Base-by-base conservation (phyloP, 2,797 vertebrate species). In the Echeneis naucrates region DNA sequence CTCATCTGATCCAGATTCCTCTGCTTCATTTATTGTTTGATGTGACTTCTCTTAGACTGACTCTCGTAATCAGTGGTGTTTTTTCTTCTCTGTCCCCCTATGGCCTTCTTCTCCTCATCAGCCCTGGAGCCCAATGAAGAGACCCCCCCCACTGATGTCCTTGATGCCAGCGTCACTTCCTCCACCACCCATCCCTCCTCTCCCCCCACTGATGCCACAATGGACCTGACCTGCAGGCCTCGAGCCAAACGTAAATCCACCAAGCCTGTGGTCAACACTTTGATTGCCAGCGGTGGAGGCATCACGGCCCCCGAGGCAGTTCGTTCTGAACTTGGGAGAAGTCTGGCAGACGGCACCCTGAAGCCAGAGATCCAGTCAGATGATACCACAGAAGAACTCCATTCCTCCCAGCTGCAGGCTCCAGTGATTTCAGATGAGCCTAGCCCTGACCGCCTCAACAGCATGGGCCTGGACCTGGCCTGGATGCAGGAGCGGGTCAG, bases 401-500 rank as follows among this genome's bases (percentile, higher is more conserved):
- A 59, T 23, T 51, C 83, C 21, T 68, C 77, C 37, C 81, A 84
- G 30, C 70, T 80, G 10, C 68, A 84, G 0, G 74, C 64, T 14
- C 37, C 83, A 6, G 50, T 78, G 21, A 72, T 75, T 10, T 80
- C 80, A 2, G 88, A 85, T 4, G 81, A 90, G 51, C 73, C 73
- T 0, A 86, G 86, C 23, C 65, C 83, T 0, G 92, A 92, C 5
- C 79, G 84, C n/a, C 82, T 92, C 53, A 79, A 68, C 70, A 80
- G 75, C 57, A 67, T 92, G 74, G 90, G 87, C 60, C 77, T 91
- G 63, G 92, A 93, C 54, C 72, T 93, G 74, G 85, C 88, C 58
- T 90, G 86, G 84, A 92, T 93, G 91, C 92, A 92, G 80, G 90
- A 94, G 81, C 70, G 90, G 14, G 87, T 92, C 57, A 83, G 88